These are phyloP conservation scores for Porites divaricata DNA, from an alignment of 92 coral and sea anemone species.

Conservation along the genomic window DNA sequence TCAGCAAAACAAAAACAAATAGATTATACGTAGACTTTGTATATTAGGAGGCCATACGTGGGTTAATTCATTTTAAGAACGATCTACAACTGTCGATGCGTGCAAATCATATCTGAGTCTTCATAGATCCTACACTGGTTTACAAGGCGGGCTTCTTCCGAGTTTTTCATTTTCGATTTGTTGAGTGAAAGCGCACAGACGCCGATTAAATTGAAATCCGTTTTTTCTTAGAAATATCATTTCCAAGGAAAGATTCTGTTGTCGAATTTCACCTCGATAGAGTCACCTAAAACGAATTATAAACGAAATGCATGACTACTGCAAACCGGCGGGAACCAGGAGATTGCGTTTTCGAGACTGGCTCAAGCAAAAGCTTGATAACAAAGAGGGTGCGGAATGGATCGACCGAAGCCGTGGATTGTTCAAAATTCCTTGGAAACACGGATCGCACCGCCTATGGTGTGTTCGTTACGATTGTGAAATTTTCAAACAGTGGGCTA, in stretches of 20 bases:
- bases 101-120: neutral
- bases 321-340: constrained; percentile 32
- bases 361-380: constrained; percentile 66
- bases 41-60: too few species aligned
- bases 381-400: constrained; percentile 65
- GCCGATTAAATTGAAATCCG: neutral
- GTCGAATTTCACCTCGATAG: neutral
- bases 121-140: neutral
- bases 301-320: constrained; percentile 31
- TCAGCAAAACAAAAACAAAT: neutral
- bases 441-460: constrained; percentile 71
- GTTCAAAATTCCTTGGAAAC: constrained; percentile 79
- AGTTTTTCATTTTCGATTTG: neutral
- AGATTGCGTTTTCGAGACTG: constrained; percentile 73
- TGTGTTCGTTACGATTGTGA: constrained; percentile 8
- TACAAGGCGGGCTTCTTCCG: neutral
- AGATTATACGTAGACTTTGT: too few species aligned
- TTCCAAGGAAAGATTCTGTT: neutral
- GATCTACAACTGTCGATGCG: neutral
- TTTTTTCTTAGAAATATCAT: neutral
- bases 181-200: neutral
- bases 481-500: constrained; percentile 76
- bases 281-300: neutral
- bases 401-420: constrained; percentile 59
- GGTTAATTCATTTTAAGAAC: too few species aligned